phyloP scores from a whole-genome alignment of 2,797 vertebrate species.

The Sardinella longiceps region DNA sequence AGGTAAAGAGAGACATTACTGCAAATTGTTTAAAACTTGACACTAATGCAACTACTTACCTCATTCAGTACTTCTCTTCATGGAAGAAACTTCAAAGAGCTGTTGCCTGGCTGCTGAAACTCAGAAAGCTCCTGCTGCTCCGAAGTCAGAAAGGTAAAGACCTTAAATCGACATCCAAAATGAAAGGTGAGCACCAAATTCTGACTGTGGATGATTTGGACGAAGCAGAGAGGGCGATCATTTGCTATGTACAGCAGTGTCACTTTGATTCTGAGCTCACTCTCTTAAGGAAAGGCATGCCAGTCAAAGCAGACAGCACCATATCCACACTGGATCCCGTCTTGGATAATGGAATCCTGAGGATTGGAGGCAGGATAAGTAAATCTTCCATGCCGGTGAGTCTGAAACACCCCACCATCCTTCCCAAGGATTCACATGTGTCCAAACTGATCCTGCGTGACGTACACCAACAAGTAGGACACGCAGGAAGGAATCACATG shows the following conservation, averaged over 20 bases:
- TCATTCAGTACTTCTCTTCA: slow-evolving; percentile 25
- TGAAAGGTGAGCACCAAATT: background rate
- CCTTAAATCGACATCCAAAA: background rate
- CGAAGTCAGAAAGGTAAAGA: slow-evolving; percentile 24
- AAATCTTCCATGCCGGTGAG: background rate
- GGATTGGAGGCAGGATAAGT: slow-evolving; percentile 22
- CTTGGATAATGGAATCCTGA: slow-evolving; percentile 6
- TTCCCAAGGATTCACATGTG: background rate
- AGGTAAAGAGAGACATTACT: background rate
- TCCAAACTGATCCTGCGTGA: no score
- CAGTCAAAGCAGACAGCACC: background rate
- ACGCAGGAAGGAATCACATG: no score
- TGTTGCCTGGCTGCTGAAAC: slow-evolving; percentile 36
- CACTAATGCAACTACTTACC: background rate
- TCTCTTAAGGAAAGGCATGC: background rate
- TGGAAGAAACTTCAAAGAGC: slow-evolving; percentile 31
- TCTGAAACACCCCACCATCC: background rate
- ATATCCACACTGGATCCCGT: background rate
- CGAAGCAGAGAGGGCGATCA: slow-evolving; percentile 19
- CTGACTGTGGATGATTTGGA: slow-evolving; percentile 6
- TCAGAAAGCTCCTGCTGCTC: slow-evolving; percentile 32
- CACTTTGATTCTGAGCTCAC: background rate
- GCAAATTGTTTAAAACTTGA: slow-evolving; percentile 3
- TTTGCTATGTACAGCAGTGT: background rate
- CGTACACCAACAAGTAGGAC: no score